Evolutionary conservation across 2,888 invertebrate species (phyloP).

Genomic region (Diarsia mendica): DNA sequence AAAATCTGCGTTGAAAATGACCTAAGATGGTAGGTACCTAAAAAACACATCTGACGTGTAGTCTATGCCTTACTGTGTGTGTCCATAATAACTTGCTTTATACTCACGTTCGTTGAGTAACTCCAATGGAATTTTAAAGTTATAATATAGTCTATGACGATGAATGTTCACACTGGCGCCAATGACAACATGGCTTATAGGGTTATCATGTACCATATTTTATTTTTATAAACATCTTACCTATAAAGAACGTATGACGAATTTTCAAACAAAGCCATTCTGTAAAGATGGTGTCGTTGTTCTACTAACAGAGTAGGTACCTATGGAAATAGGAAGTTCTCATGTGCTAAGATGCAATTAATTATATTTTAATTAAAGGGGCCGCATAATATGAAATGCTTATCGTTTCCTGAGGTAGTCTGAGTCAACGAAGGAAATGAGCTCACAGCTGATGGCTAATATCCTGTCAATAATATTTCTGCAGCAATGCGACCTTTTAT

Average conservation of each 20-base stretch:
- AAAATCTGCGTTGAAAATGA: no score
- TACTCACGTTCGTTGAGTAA: conserved; percentile 76
- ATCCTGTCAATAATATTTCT: conserved; percentile 52
- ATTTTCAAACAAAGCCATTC: conserved; percentile 28
- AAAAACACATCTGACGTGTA: conserved; percentile 51
- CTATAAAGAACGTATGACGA: conserved; percentile 27
- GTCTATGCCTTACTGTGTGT: conserved; percentile 47
- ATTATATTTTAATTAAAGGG: conserved; percentile 46
- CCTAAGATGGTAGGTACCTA: conserved; percentile 14
- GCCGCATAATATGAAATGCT: conserved; percentile 29
- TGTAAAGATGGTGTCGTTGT: not conserved
- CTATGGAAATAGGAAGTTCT: conserved; percentile 18
- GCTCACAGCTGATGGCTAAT: conserved; percentile 48
- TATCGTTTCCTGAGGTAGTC: conserved; percentile 47
- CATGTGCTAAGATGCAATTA: conserved; percentile 19
- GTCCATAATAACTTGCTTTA: conserved; percentile 73
- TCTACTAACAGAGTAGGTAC: conserved; percentile 4
- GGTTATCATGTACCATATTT: conserved; percentile 44
- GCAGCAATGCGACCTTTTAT: conserved; percentile 32
- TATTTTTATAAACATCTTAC: conserved; percentile 34
- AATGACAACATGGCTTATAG: conserved; percentile 66
- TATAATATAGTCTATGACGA: conserved; percentile 70
- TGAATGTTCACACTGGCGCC: conserved; percentile 74
- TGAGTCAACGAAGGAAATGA: conserved; percentile 50
- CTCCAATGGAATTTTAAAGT: conserved; percentile 71